Evolutionary conservation across 2,888 invertebrate genomes (phyloP), one percentile per base, ranked within the genome.

Genomic region (Lithophane semibrunnea): DNA sequence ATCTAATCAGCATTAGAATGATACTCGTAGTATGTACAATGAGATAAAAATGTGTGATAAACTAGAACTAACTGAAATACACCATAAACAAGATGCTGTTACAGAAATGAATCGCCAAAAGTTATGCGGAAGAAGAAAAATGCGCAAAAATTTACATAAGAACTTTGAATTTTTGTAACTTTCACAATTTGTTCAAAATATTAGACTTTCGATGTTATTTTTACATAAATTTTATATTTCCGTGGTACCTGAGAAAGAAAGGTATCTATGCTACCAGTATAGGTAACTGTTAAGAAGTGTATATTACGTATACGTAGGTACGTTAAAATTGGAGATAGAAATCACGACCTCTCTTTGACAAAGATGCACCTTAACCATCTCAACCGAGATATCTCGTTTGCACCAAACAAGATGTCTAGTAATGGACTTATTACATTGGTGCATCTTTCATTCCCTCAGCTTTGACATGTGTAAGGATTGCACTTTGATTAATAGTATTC

Each of bases 1-100:
- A 86, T 83, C 86, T 83, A 64, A 86, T 83, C 84, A 60, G 65
- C n/a, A 69, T 83, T 79, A 79, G 54, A 64, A 69, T 42, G 37
- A 47, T 60, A 68, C 54, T 63, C n/a, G 37, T 70, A n/a, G n/a
- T n/a, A n/a, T 67, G 10, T 52, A 56, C 3, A 64, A 42, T 52
- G 16, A 83, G 66, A 82, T 83, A 76, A 83, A 73, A 74, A 37
- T 4, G 0, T 29, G 0, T 42, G 68, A 83, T 63, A 77, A 70
- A 61, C 42, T 44, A 9, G 1, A 49, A 44, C 29, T 21, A 63
- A 70, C 52, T 61, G 1, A 81, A 47, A 47, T 52, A 64, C 12
- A 24, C 9, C 3, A 49, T 49, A 47, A 67, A 73, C 9, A 29
- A 49, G 65, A 16, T 68, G 18, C 8, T 42, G 21, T 49, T 18